phyloP scores from a whole-genome alignment of 2,888 invertebrate species.

The Euzetes globulus region DNA sequence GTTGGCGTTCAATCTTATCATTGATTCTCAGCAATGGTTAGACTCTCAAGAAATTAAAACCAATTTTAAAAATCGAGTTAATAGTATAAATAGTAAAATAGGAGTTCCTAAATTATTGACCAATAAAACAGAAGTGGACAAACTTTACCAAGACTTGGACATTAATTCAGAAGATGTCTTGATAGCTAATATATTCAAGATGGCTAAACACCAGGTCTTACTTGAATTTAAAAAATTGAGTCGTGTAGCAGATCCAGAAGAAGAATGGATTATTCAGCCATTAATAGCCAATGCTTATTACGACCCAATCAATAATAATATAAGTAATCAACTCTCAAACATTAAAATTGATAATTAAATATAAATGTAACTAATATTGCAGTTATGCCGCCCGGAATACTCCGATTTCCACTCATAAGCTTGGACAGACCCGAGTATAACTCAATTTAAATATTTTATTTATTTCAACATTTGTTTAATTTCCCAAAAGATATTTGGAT shows the following conservation, averaged over 20 bases:
- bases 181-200: constrained; percentile 34
- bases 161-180: constrained; percentile 27
- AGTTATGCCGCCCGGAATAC: constrained; percentile 48
- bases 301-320: constrained; percentile 40
- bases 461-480: no score
- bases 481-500: constrained; percentile 47
- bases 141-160: constrained; percentile 3
- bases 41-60: not conserved
- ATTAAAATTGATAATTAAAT: not conserved
- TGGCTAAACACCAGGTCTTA: constrained; percentile 28
- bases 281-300: constrained; percentile 42
- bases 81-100: constrained; percentile 22
- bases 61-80: constrained; percentile 28
- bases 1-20: constrained; percentile 21
- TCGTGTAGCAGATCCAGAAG: constrained; percentile 6
- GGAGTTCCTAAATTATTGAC: constrained; percentile 32
- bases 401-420: constrained; percentile 47
- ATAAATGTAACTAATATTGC: constrained; percentile 27
- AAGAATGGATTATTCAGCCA: constrained; percentile 41
- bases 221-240: constrained; percentile 28
- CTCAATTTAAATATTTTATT: no score
- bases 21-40: constrained; percentile 31
- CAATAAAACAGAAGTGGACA: constrained; percentile 16
- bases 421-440: constrained; percentile 46
- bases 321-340: constrained; percentile 49